These are phyloP conservation scores for Cantharis rustica DNA, from an alignment of 2,888 invertebrate genomes.

Conservation along the genomic window DNA sequence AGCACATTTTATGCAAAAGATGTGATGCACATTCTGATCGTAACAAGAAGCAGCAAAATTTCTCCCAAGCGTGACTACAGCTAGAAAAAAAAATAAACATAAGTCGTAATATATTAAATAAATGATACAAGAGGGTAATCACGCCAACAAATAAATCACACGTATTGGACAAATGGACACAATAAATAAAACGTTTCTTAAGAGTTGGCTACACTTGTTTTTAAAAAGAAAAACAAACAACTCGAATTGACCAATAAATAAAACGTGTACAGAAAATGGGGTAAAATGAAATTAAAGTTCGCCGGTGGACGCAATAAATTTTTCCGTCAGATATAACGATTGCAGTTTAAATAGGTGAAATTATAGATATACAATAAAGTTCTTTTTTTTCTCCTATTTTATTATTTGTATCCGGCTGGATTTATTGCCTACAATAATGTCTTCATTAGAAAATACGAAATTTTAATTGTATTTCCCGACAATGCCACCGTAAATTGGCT, in stretches of 20 bases:
- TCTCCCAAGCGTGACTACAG: neutral
- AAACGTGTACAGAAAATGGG: neutral
- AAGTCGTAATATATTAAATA: neutral
- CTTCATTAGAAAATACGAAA: neutral
- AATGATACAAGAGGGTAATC: neutral
- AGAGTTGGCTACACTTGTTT: neutral
- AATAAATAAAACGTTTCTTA: neutral
- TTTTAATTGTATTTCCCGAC: neutral
- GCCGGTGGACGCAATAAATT: neutral
- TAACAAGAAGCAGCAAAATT: neutral
- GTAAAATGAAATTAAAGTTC: neutral
- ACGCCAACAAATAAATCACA: neutral
- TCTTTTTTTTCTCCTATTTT: neutral
- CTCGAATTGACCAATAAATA: neutral
- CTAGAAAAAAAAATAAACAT: neutral
- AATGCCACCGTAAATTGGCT: neutral
- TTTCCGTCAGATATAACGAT: neutral
- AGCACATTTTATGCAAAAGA: conserved; percentile 18
- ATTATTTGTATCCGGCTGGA: neutral
- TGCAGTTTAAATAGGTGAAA: neutral
- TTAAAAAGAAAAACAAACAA: neutral
- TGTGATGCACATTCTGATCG: conserved; percentile 6
- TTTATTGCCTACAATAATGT: neutral
- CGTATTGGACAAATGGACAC: neutral
- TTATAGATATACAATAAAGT: neutral